Evolutionary conservation across 2,888 invertebrate genomes (phyloP), one percentile per base, ranked within the genome.

Genomic region (Emmelina monodactyla): DNA sequence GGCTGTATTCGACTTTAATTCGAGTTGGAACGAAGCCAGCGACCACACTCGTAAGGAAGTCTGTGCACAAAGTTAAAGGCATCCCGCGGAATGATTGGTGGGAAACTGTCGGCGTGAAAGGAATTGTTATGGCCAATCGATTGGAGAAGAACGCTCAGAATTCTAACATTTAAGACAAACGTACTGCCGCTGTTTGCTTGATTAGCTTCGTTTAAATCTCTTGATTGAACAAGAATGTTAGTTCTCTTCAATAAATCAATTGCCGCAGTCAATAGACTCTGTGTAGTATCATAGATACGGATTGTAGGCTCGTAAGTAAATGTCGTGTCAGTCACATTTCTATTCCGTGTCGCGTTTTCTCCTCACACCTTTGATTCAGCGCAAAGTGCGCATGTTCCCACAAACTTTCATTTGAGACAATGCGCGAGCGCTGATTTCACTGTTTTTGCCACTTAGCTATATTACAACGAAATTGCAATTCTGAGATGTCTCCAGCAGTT

Each of bases 401-500:
- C 71, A 45, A 64, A 72, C 73, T 75, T 73, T 73, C 68, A 59
- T 63, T 46, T 40, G 46, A 63, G 53, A 78, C 78, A 79, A 79
- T 78, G 66, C 47, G 61, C 55, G 64, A 14, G 69, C 66, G 56
- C 49, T 55, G 67, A 66, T 78, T 78, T 79, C 76, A 71, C 76
- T 73, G 65, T 70, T 76, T 78, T 78, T 78, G 70, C 70, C 70
- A 72, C 62, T n/a, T n/a, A 54, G 45, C 54, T 11, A 7, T 10
- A n/a, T 25, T 25, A 25, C 25, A 7, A 25, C n/a, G n/a, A n/a
- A 25, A 11, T 7, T 25, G 25, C 25, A 25, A 28, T 32, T 28
- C 33, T n/a, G n/a, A n/a, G n/a, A n/a, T 16, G 13, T 31, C 35
- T 42, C 25, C 38, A 32, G 34, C 15, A 28, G 37, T 35, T 30